Conservation (phyloP, 2,888 invertebrate species). For the Drosophila rellima region DNA sequence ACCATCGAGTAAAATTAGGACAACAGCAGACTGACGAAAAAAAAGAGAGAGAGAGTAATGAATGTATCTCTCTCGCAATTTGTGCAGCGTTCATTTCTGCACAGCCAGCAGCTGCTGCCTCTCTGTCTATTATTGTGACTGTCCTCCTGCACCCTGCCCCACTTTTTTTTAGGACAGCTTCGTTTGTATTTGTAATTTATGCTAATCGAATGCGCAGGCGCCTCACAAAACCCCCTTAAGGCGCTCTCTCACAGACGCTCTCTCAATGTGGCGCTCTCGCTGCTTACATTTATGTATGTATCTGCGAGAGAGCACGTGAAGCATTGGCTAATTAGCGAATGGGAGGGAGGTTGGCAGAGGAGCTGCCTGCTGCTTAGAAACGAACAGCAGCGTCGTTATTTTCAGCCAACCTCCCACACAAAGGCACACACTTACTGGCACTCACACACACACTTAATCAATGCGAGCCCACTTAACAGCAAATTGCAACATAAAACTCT, state of each 20-base stretch:
- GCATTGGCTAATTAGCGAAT: constrained; percentile 43
- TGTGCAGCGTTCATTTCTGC: constrained; percentile 75
- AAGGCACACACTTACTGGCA: constrained; percentile 8
- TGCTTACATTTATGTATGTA: constrained; percentile 72
- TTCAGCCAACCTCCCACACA: constrained; percentile 43
- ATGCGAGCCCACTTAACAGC: constrained; percentile 39
- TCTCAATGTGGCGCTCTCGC: constrained; percentile 10
- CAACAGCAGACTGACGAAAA: constrained; percentile 31
- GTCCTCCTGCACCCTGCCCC: constrained; percentile 15
- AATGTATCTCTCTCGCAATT: constrained; percentile 12
- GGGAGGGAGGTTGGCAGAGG: constrained; percentile 2
- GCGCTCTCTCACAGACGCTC: constrained; percentile 23
- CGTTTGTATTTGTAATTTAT: constrained; percentile 53
- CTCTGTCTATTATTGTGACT: constrained; percentile 43
- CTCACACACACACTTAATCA: constrained; percentile 32
- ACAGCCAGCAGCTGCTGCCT: constrained; percentile 30
- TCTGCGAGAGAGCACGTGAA: constrained; percentile 33
- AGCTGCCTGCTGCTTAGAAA: constrained; percentile 36
- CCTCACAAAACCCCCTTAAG: constrained; percentile 28
- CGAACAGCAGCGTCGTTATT: constrained; percentile 28
- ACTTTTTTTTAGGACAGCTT: constrained; percentile 23
- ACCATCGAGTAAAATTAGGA: constrained; percentile 56
- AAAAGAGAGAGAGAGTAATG: constrained; percentile 22
- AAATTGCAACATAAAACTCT: constrained; percentile 62
- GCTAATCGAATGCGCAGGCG: constrained; percentile 53